A percentile compares a stretch with the other conserved stretches of the same genome.
These are phyloP conservation scores for Andricus grossulariae DNA, from an alignment of 1,140 invertebrate species.

Conservation along the genomic window DNA sequence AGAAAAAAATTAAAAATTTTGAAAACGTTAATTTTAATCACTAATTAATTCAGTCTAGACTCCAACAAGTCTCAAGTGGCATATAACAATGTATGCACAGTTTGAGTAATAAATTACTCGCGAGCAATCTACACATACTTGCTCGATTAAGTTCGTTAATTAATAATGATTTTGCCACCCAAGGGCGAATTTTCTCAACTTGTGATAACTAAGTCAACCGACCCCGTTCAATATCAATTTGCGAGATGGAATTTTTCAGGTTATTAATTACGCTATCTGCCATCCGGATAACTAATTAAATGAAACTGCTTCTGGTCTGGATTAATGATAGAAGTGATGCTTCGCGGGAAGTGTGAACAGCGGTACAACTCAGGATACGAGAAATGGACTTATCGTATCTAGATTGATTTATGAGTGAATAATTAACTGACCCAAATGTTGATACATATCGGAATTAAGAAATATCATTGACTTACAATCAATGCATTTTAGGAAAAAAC, in stretches of 20 bases:
- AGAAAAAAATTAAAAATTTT: too few species aligned
- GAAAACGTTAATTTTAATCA: not conserved
- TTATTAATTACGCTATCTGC: constrained; percentile 46
- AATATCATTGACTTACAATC: too few species aligned
- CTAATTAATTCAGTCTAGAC: constrained; percentile 8
- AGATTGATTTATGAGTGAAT: constrained; percentile 3
- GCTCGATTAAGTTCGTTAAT: constrained; percentile 37
- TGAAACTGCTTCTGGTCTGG: constrained; percentile 33
- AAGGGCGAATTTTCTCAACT: constrained; percentile 11
- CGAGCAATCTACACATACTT: constrained; percentile 30
- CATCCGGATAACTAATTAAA: constrained; percentile 47
- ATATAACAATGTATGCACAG: constrained; percentile 34
- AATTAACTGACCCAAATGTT: not conserved
- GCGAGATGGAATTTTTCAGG: constrained; percentile 45
- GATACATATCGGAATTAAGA: not conserved
- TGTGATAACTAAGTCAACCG: constrained; percentile 9
- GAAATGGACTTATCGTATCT: not conserved
- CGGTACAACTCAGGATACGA: constrained; percentile 13
- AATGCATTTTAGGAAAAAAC: too few species aligned
- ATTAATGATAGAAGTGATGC: constrained; percentile 19
- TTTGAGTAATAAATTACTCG: constrained; percentile 7
- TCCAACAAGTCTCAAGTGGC: constrained; percentile 6
- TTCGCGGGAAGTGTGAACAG: not conserved
- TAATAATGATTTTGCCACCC: constrained; percentile 44
- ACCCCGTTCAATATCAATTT: constrained; percentile 50